Evolutionary conservation across 2,113 vertebrate species (phyloP).

Genomic region (Callorhinus ursinus): DNA sequence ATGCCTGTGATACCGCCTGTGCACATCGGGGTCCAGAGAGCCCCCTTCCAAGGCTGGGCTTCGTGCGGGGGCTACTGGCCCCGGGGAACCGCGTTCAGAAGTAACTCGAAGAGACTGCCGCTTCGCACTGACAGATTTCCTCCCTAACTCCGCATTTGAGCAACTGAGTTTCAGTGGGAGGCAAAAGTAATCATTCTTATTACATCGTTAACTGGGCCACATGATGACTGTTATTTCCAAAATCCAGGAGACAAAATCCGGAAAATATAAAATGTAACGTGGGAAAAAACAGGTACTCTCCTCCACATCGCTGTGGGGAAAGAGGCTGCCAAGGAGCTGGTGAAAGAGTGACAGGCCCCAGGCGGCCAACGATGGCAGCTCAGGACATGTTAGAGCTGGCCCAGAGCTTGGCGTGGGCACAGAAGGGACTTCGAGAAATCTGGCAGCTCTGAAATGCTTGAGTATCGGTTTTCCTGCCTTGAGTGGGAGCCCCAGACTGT

Average conservation of each 20-base stretch:
- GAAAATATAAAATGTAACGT: not conserved
- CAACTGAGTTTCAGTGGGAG: not conserved
- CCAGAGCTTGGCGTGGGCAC: not conserved
- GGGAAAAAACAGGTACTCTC: not conserved
- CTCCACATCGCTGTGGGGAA: not conserved
- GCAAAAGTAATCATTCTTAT: not conserved
- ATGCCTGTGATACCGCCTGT: not conserved
- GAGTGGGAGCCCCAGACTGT: not conserved
- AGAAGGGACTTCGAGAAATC: not conserved
- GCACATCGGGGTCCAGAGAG: accelerated
- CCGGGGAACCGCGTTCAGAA: not conserved
- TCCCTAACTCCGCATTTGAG: not conserved
- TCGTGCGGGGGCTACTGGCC: not conserved
- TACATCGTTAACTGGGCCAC: not conserved
- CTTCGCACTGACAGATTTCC: not conserved
- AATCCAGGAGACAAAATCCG: not conserved
- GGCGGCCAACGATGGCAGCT: not conserved
- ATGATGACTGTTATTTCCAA: not conserved
- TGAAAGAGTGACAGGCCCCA: not conserved
- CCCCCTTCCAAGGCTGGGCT: too few species aligned
- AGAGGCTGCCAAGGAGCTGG: not conserved
- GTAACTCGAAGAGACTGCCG: not conserved
- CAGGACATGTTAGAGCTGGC: not conserved
- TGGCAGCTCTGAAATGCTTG: not conserved
- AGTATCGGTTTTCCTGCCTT: not conserved